Percentiles rank a stretch among this genome's conserved stretches.
phyloP scores from a whole-genome alignment of 53 echinoderm and acorn worm species.

The Astropecten irregularis region DNA sequence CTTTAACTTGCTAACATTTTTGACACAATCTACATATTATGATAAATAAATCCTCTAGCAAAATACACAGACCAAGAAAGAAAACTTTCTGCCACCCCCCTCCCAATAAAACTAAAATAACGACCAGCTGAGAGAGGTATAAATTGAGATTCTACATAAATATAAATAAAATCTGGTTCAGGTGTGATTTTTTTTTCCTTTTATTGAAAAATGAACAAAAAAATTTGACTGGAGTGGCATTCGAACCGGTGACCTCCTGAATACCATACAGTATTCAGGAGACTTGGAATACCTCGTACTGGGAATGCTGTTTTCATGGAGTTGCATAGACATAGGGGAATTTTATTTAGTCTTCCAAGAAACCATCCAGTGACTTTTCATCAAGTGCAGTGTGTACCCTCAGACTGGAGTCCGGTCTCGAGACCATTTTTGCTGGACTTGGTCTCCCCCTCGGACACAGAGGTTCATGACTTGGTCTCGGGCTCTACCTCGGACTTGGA shows the following conservation, averaged over 20 bases:
- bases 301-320: slow-evolving; percentile 23
- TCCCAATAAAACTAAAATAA: neutral
- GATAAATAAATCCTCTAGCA: slow-evolving; percentile 35
- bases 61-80: slow-evolving; percentile 27
- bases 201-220: neutral
- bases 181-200: neutral
- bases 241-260: no score
- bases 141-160: slow-evolving; percentile 4
- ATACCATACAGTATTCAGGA: no score
- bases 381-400: neutral
- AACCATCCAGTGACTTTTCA: neutral
- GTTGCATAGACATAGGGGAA: slow-evolving; percentile 30
- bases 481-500: no score
- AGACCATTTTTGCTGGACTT: no score
- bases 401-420: neutral
- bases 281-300: neutral
- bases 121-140: neutral
- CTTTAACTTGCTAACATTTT: neutral
- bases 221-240: no score
- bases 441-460: neutral
- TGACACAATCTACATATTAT: neutral
- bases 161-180: slow-evolving; percentile 41
- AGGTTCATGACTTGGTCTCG: neutral
- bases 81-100: neutral
- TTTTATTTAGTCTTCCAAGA: neutral